Conservation (phyloP, 2,797 vertebrate genomes). For the Hemitrygon akajei region DNA sequence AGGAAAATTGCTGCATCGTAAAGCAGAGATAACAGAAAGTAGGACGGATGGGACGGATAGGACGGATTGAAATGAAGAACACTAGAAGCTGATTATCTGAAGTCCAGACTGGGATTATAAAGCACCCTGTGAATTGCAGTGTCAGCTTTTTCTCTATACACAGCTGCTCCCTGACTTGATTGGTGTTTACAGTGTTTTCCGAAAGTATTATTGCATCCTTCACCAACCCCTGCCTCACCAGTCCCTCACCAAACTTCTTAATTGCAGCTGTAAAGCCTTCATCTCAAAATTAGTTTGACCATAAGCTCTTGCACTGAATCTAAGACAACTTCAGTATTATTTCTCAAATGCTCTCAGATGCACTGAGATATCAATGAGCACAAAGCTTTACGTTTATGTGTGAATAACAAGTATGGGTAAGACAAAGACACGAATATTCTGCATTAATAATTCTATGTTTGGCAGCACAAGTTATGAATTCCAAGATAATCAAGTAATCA, state of each 20-base stretch:
- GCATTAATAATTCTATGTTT: neutral
- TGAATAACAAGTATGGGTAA: neutral
- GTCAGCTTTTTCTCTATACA: no score
- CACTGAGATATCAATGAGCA: neutral
- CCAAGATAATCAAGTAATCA: neutral
- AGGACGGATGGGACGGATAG: neutral
- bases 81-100: no score
- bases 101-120: no score
- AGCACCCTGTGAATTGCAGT: no score
- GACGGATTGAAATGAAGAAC: neutral
- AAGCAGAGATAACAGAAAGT: neutral
- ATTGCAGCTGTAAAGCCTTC: neutral
- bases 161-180: no score
- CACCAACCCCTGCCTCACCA: neutral
- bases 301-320: neutral
- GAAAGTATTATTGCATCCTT: neutral
- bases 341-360: neutral
- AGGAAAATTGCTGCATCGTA: neutral
- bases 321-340: neutral
- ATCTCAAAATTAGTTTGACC: neutral
- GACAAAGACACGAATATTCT: neutral
- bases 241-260: neutral
- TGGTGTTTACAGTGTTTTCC: no score
- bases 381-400: neutral
- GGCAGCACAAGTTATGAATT: neutral